Base-by-base conservation (phyloP, 1,140 invertebrate genomes). In the Muscidifurax raptorellus region DNA sequence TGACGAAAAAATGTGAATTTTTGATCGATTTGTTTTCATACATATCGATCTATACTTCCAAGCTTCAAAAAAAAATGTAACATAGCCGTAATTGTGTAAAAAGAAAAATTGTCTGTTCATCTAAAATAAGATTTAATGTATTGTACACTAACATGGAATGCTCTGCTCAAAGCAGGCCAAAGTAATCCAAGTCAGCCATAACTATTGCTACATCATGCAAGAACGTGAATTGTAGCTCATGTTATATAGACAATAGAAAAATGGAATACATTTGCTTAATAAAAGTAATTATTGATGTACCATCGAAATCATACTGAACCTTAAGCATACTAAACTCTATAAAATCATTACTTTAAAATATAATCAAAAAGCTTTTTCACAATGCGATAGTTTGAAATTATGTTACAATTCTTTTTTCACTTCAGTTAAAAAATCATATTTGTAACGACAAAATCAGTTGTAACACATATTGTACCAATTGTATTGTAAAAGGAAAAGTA, bases 211-310 rank as follows among this genome's bases (percentile, higher is more conserved):
- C 25, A 47, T 80, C 22, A 47, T 80, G 69, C 25, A 30, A 9
- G 9, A 64, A 12, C 18, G 69, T 59, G 30, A 84, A 67, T 9
- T 67, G 22, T 76, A 84, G 36, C 64, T 80, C 10, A 80, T 80
- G 79, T 76, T 84, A 76, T 74, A 59, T 79, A 74, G 40, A 79
- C 47, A 80, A 80, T 80, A 84, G 47, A 75, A 44, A 47, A 71
- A 47, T 3, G 25, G 5, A 80, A 80, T 78, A 80, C 67, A 66
- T 44, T 75, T 80, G 47, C 36, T 84, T 67, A 30, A 64, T 66
- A 75, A 67, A 83, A 82, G 25, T 67, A 83, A n/a, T 1, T 64
- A 36, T 66, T 66, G 18, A 36, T 64, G 32, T 28, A 18, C 7
- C 72, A 27, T 72, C 72, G 36, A 75, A 69, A 40, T 76, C 44